phyloP scores from a whole-genome alignment of 2,888 invertebrate species.

The Dioctria linearis region DNA sequence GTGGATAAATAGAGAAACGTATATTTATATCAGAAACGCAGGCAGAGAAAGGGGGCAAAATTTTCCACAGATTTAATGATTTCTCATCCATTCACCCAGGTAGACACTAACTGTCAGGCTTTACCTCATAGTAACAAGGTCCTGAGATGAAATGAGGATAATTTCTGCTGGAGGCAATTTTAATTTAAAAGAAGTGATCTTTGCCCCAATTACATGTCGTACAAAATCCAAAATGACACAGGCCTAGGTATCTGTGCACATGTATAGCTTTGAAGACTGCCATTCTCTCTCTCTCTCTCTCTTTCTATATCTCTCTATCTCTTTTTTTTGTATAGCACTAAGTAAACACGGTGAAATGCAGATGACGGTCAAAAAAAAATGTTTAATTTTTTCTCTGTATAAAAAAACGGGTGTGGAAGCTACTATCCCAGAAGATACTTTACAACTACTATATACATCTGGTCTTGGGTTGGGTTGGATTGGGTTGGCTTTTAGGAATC shows the following conservation, averaged over 20 bases:
- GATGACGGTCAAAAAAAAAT: slow-evolving; percentile 38
- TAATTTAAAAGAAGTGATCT: slow-evolving; percentile 53
- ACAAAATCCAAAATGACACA: slow-evolving; percentile 52
- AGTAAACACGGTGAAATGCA: slow-evolving; percentile 41
- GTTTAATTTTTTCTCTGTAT: slow-evolving; percentile 44
- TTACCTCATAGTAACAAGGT: slow-evolving; percentile 45
- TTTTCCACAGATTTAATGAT: slow-evolving; percentile 39
- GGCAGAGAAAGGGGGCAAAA: not conserved
- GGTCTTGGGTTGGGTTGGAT: not conserved
- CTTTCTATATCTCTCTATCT: no score
- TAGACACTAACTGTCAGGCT: slow-evolving; percentile 23
- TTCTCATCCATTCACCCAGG: slow-evolving; percentile 42
- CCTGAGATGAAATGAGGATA: slow-evolving; percentile 50
- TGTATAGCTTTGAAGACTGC: slow-evolving; percentile 3
- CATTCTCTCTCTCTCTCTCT: no score
- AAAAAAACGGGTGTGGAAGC: not conserved
- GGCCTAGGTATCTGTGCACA: slow-evolving; percentile 28
- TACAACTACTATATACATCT: not conserved
- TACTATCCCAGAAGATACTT: not conserved
- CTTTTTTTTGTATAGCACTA: no score
- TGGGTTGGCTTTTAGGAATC: slow-evolving; percentile 8
- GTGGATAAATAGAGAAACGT: no score
- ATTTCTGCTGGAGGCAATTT: slow-evolving; percentile 52
- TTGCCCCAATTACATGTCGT: slow-evolving; percentile 54
- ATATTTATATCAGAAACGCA: no score